These are phyloP conservation scores for Ooceraea biroi DNA, from an alignment of 1,140 invertebrate species.

Conservation along the genomic window DNA sequence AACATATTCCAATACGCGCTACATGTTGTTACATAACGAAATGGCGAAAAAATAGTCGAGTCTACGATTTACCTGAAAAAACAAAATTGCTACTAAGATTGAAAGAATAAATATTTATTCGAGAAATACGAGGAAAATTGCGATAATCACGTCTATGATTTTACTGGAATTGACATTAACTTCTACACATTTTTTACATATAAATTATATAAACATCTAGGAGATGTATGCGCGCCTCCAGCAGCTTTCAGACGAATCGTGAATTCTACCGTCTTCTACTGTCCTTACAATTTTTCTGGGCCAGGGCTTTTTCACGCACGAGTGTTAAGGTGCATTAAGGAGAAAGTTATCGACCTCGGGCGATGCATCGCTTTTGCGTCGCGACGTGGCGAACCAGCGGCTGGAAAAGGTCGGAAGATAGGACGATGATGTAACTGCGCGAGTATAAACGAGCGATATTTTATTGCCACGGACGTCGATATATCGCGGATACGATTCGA, in stretches of 20 bases:
- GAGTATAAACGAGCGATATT: constrained; percentile 51
- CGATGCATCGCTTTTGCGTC: constrained; percentile 34
- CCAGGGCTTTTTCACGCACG: constrained; percentile 7
- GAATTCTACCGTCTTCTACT: background rate
- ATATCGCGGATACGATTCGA: constrained; percentile 40
- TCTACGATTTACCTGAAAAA: background rate
- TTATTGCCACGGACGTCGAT: constrained; percentile 49
- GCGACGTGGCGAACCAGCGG: background rate
- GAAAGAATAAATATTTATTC: background rate
- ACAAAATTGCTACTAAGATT: background rate
- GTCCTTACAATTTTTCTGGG: constrained; percentile 7
- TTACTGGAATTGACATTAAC: too few relatives aligned
- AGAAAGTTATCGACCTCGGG: constrained; percentile 46
- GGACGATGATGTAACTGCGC: constrained; percentile 35
- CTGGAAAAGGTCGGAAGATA: constrained; percentile 48
- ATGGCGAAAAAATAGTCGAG: background rate
- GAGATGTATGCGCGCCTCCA: too few relatives aligned
- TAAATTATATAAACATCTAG: too few relatives aligned
- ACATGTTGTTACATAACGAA: background rate
- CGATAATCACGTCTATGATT: background rate
- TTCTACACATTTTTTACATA: too few relatives aligned
- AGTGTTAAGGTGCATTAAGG: constrained; percentile 30
- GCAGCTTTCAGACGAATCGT: too few relatives aligned
- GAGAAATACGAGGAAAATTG: background rate
- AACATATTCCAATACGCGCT: background rate